Evolutionary conservation across 2,113 vertebrate species (phyloP).

Genomic region (Sylvietta virens): DNA sequence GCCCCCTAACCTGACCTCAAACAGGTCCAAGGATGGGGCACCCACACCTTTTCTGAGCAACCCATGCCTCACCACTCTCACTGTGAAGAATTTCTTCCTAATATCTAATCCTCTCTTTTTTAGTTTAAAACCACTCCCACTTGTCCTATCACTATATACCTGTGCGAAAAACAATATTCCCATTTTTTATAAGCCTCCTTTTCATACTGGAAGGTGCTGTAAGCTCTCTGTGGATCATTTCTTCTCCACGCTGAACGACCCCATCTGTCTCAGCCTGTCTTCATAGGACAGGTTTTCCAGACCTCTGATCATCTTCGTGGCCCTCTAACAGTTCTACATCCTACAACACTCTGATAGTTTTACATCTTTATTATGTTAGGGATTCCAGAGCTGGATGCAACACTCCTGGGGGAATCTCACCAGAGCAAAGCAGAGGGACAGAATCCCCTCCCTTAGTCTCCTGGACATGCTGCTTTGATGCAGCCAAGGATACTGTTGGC

Average conservation of each 20-base stretch:
- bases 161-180: not conserved
- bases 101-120: not conserved
- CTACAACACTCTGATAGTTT: not conserved
- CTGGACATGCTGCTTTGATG: not conserved
- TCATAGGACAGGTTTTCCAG: not conserved
- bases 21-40: too few species aligned
- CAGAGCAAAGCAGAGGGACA: not conserved
- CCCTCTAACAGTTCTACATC: not conserved
- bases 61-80: not conserved
- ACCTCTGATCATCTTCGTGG: not conserved
- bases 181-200: not conserved
- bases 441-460: too few species aligned
- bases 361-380: too few species aligned
- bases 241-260: not conserved
- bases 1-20: not conserved
- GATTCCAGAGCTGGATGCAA: too few species aligned
- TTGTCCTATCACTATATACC: not conserved
- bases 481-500: too few species aligned
- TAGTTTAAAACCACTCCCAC: not conserved
- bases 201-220: not conserved
- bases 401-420: not conserved
- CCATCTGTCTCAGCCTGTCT: not conserved
- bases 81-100: not conserved
- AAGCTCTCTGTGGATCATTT: not conserved
- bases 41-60: not conserved